phyloP scores from a whole-genome alignment of 1,140 invertebrate species.

The Drosophila novamexicana region DNA sequence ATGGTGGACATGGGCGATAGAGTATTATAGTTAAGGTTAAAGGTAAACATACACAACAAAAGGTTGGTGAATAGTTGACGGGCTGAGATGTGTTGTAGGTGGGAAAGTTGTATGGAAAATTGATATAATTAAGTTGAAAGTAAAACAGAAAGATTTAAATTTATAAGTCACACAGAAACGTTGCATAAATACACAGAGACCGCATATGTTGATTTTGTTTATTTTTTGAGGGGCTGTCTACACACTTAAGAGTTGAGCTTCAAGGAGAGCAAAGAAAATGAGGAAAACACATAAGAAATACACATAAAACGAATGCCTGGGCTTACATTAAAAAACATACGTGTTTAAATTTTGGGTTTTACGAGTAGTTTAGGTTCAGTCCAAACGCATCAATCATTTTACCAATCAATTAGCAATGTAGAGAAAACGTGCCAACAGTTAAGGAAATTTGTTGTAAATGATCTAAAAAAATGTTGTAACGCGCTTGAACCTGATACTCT shows the following conservation, averaged over 20 bases:
- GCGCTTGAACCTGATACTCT: constrained; percentile 64
- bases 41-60: constrained; percentile 53
- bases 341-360: constrained; percentile 39
- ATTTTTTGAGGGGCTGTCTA: constrained; percentile 25
- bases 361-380: constrained; percentile 66
- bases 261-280: constrained; percentile 23
- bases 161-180: constrained; percentile 79
- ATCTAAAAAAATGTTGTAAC: constrained; percentile 49
- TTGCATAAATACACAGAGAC: constrained; percentile 79
- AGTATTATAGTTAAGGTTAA: constrained; percentile 37
- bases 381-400: constrained; percentile 69
- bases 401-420: constrained; percentile 69
- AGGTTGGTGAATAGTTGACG: constrained; percentile 23
- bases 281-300: constrained; percentile 40
- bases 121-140: constrained; percentile 43
- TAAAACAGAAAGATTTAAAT: not conserved
- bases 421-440: constrained; percentile 70
- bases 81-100: constrained; percentile 36
- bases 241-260: constrained; percentile 47
- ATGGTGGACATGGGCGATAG: constrained; percentile 57
- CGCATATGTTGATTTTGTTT: constrained; percentile 28
- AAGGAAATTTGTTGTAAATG: constrained; percentile 41
- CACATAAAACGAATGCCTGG: constrained; percentile 42
- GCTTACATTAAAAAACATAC: constrained; percentile 64
- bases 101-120: constrained; percentile 52